phyloP scores from a whole-genome alignment of 2,113 vertebrate species.

The Arvicanthis niloticus region DNA sequence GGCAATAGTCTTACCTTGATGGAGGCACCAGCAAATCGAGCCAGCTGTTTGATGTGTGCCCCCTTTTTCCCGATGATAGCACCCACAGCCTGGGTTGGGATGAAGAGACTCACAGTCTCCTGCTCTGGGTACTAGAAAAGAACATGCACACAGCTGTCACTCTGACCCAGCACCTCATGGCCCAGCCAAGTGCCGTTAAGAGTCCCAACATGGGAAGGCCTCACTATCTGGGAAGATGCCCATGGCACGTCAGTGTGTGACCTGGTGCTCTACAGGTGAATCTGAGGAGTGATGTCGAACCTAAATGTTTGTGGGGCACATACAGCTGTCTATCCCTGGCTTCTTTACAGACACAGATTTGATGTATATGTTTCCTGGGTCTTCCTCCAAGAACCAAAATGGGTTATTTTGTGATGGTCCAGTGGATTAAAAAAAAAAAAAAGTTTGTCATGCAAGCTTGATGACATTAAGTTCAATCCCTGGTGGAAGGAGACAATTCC shows the following conservation, averaged over 20 bases:
- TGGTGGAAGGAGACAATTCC: background rate
- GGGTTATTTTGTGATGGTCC: too few species aligned
- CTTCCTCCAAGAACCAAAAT: background rate
- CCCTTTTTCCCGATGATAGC: conserved; percentile 98
- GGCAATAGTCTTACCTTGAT: conserved; percentile 92
- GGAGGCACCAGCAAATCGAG: conserved; percentile 95
- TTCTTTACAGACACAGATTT: background rate
- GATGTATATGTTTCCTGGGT: background rate
- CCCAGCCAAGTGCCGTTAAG: background rate
- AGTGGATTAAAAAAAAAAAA: background rate
- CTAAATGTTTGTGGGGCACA: background rate
- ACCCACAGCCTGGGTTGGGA: conserved; percentile 97
- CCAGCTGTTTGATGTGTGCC: conserved; percentile 97
- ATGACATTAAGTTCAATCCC: background rate
- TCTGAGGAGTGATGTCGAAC: background rate
- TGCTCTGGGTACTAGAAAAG: conserved; percentile 91
- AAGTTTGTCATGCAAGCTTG: background rate
- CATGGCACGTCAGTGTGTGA: fast-evolving
- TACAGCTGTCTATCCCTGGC: background rate
- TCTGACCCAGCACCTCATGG: background rate
- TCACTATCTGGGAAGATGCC: background rate
- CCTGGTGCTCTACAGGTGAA: background rate
- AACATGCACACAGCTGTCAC: background rate
- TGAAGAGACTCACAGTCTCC: conserved; percentile 97
- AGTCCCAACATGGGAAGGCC: background rate